These are phyloP conservation scores for Aphelinus atriplicis DNA, from an alignment of 1,140 invertebrate species.

Conservation along the genomic window DNA sequence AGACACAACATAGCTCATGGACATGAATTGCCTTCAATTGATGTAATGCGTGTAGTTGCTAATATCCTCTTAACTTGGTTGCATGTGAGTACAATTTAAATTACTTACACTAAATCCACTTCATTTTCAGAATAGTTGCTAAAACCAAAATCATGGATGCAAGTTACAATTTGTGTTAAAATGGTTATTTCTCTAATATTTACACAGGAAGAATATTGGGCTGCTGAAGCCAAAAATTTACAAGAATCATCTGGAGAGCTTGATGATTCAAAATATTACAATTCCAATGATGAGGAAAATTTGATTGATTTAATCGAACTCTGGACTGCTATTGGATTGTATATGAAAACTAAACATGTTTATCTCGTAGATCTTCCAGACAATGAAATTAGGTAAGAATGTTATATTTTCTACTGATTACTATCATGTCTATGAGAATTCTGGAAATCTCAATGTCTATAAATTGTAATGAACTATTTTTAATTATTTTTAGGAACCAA, in stretches of 20 bases:
- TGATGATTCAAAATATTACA: constrained; percentile 36
- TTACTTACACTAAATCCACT: not conserved
- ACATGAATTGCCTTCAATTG: constrained; percentile 68
- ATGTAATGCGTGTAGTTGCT: constrained; percentile 67
- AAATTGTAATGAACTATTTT: constrained; percentile 17
- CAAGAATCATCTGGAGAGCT: constrained; percentile 41
- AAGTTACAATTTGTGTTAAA: not conserved
- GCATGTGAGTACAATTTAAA: constrained; percentile 57
- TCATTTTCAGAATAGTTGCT: constrained; percentile 13
- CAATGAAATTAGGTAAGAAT: constrained; percentile 48
- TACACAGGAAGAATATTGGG: constrained; percentile 59
- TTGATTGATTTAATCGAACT: constrained; percentile 55
- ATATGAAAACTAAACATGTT: constrained; percentile 51
- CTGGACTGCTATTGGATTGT: constrained; percentile 58
- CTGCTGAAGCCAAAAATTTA: constrained; percentile 44
- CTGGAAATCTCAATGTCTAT: too few relatives aligned
- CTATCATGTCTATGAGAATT: too few relatives aligned
- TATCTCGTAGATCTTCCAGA: constrained; percentile 53
- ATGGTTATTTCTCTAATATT: constrained; percentile 6
- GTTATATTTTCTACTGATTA: too few relatives aligned
- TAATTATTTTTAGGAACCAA: constrained; percentile 26
- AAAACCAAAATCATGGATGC: not conserved
- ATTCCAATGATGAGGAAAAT: constrained; percentile 43
- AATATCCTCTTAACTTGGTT: constrained; percentile 70
- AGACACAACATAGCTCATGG: constrained; percentile 74